Evolutionary conservation across 2,888 invertebrate species (phyloP).

Genomic region (Phlogophora meticulosa): DNA sequence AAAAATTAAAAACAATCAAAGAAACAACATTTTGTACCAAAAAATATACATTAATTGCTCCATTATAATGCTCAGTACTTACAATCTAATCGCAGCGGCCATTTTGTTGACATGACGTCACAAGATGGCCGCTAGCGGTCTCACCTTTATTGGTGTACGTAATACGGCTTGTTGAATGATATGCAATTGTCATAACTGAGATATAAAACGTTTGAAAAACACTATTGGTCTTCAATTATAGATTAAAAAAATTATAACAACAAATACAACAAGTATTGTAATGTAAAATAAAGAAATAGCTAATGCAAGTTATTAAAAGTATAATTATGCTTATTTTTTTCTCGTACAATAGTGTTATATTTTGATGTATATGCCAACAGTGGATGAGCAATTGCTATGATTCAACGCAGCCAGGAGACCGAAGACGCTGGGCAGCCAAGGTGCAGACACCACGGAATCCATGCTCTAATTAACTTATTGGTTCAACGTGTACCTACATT

Average conservation of each 20-base stretch:
- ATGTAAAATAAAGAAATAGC: conserved; percentile 19
- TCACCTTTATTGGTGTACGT: conserved; percentile 77
- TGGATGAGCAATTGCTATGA: conserved; percentile 56
- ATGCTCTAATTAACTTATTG: conserved; percentile 75
- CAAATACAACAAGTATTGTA: conserved; percentile 52
- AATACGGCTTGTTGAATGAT: conserved; percentile 72
- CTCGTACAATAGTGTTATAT: conserved; percentile 41
- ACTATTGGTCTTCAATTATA: conserved; percentile 51
- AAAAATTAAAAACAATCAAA: conserved; percentile 80
- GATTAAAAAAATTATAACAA: conserved; percentile 21
- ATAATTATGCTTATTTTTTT: conserved; percentile 22
- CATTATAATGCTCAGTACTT: conserved; percentile 86
- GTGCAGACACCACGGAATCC: conserved; percentile 75
- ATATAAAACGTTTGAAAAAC: conserved; percentile 6
- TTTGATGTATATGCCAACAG: conserved; percentile 46
- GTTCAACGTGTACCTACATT: conserved; percentile 76
- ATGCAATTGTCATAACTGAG: conserved; percentile 59
- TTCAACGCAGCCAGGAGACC: conserved; percentile 67
- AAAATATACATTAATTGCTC: conserved; percentile 78
- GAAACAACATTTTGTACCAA: conserved; percentile 87
- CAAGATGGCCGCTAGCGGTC: conserved; percentile 85
- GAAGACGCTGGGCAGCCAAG: conserved; percentile 70
- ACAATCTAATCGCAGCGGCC: conserved; percentile 84
- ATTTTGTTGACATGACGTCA: conserved; percentile 77
- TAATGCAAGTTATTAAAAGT: conserved; percentile 15